Evolutionary conservation across 2,113 vertebrate species (phyloP).

Genomic region (Centropus bengalensis): DNA sequence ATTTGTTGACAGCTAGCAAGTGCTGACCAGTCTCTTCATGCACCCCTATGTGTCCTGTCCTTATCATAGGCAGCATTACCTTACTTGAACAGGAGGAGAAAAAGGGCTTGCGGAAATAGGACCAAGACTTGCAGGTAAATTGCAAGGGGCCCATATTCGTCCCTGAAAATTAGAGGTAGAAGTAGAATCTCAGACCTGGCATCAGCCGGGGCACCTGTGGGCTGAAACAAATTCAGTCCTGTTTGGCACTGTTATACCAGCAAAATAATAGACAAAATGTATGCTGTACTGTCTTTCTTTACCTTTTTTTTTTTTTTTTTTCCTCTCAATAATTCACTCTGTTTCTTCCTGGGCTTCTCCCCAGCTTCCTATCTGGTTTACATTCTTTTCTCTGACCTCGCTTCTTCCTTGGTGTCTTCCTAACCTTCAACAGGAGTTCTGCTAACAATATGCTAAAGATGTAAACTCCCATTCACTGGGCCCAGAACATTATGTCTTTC

Average conservation of each 20-base stretch:
- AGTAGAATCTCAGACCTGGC: background rate
- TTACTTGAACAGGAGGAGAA: background rate
- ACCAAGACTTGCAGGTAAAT: background rate
- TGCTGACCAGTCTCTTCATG: background rate
- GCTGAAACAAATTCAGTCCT: background rate
- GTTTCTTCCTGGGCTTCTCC: background rate
- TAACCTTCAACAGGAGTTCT: background rate
- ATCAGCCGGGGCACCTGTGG: background rate
- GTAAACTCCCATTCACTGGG: background rate
- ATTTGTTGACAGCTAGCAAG: background rate
- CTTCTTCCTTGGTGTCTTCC: background rate
- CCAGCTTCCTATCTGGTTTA: background rate
- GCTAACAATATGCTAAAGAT: background rate
- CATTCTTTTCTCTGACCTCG: background rate
- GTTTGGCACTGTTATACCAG: background rate
- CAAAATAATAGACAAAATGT: background rate
- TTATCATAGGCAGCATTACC: background rate
- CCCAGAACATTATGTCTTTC: background rate
- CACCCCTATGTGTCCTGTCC: rapidly evolving
- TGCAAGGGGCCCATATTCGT: background rate
- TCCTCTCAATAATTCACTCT: background rate
- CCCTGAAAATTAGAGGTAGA: background rate
- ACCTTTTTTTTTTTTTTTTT: background rate
- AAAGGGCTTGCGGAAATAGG: background rate
- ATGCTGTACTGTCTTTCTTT: background rate